phyloP scores from a whole-genome alignment of 1,140 invertebrate genomes.

The Lepidurus arcticus region DNA sequence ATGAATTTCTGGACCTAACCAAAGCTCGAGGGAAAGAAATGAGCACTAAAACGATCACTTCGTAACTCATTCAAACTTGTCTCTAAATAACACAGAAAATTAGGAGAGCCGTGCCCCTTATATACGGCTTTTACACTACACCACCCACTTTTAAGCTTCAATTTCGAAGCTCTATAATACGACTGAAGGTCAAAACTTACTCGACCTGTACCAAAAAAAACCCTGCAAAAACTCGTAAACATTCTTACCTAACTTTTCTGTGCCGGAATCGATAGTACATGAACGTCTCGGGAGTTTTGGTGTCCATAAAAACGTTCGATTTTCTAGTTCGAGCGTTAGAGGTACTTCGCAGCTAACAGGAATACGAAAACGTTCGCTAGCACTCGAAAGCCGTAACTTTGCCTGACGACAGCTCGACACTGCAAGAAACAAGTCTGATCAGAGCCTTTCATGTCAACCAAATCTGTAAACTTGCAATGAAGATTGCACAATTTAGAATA shows the following conservation, averaged over 20 bases:
- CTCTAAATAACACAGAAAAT: neutral
- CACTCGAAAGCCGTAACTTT: too few species aligned
- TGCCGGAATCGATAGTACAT: neutral
- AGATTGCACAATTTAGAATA: too few species aligned
- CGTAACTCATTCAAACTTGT: slow-evolving; percentile 1
- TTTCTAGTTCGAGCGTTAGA: too few species aligned
- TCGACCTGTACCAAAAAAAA: neutral
- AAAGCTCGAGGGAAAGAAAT: neutral
- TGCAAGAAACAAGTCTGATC: too few species aligned
- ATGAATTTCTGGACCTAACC: neutral
- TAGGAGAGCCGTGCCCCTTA: neutral
- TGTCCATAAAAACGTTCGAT: too few species aligned
- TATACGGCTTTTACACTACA: neutral
- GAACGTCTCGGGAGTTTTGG: too few species aligned
- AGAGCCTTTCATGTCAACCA: too few species aligned
- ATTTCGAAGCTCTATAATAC: neutral
- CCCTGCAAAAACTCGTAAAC: neutral
- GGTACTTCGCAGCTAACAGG: too few species aligned
- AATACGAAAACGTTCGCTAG: too few species aligned
- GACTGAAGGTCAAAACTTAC: neutral
- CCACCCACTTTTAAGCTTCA: neutral
- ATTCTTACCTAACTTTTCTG: neutral
- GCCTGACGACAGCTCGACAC: too few species aligned
- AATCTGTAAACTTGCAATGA: too few species aligned
- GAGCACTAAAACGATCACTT: neutral